Evolutionary conservation across 2,888 invertebrate species (phyloP), one percentile per base, ranked within the genome.

Genomic region (Andrena chrysosceles): DNA sequence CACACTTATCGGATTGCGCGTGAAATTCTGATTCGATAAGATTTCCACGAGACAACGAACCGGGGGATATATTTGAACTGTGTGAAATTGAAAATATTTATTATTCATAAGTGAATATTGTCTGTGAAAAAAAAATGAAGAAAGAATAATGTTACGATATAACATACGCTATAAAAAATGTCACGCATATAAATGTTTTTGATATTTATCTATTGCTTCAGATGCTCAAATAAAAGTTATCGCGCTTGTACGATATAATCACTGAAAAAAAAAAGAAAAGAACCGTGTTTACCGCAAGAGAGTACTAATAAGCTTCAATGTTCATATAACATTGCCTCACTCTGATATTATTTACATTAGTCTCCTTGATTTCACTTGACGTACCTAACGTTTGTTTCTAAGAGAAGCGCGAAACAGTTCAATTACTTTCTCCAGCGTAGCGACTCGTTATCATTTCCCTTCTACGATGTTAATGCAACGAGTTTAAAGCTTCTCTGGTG

Each of bases 201-300:
- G 77, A 89, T 83, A 77, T 82, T 87, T 75, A 76, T 75, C 70
- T 85, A 87, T 83, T 80, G 89, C 87, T 88, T 89, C 78, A 82
- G 70, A 72, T 83, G 89, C 86, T 88, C 87, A 87, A 87, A 63
- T 74, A 69, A 83, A 82, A 76, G 75, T 81, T 75, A 82, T 84
- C 77, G 72, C 84, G 78, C 86, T 88, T 80, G 29, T 77, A 79
- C 71, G 62, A 78, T 62, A 42, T 80, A 77, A 63, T 81, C 56
- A 63, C 52, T 59, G n/a, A 64, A 73, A 81, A 62, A 60, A 81
- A 64, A 52, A 42, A 42, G 2, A 60, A 42, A 42, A 42, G 42
- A 16, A 16, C 16, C 20, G 6, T 35, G 48, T 66, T 66, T 54
- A 42, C 56, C 62, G 35, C 62, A 42, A 52, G 62, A 33, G 8